Conservation (phyloP, 2,888 invertebrate species). For the Malachius bipustulatus region DNA sequence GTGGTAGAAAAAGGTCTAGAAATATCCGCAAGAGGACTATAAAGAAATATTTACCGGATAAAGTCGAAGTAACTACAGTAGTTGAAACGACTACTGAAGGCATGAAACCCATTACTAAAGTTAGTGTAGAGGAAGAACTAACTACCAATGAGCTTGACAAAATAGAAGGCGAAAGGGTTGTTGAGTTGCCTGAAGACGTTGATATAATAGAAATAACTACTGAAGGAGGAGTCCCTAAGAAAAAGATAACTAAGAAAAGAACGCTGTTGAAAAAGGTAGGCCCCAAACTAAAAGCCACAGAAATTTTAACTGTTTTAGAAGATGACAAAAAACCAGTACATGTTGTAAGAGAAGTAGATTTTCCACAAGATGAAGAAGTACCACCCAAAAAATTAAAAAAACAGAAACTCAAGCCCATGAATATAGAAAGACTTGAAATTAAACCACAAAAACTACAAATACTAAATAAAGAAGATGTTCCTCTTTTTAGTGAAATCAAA, state of each 20-base stretch:
- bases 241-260: slow-evolving; percentile 31
- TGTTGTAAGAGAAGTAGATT: slow-evolving; percentile 23
- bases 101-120: slow-evolving; percentile 12
- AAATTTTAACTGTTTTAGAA: slow-evolving; percentile 28
- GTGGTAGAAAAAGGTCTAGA: slow-evolving; percentile 23
- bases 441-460: slow-evolving; percentile 50
- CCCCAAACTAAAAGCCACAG: slow-evolving; percentile 29
- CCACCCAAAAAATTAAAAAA: background rate
- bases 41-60: background rate
- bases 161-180: slow-evolving; percentile 20
- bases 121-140: slow-evolving; percentile 22
- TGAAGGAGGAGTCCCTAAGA: slow-evolving; percentile 33
- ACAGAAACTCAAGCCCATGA: background rate
- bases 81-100: slow-evolving; percentile 14
- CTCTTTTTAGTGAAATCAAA: slow-evolving; percentile 48
- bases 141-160: slow-evolving; percentile 17
- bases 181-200: slow-evolving; percentile 21
- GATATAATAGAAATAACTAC: slow-evolving; percentile 35
- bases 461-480: slow-evolving; percentile 40
- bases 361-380: slow-evolving; percentile 22
- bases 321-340: slow-evolving; percentile 26
- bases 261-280: slow-evolving; percentile 28
- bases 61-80: background rate
- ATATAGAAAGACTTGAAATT: slow-evolving; percentile 28
- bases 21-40: background rate